These are phyloP conservation scores for Digitonthophagus gazella DNA, from an alignment of 2,888 invertebrate genomes.

Conservation along the genomic window DNA sequence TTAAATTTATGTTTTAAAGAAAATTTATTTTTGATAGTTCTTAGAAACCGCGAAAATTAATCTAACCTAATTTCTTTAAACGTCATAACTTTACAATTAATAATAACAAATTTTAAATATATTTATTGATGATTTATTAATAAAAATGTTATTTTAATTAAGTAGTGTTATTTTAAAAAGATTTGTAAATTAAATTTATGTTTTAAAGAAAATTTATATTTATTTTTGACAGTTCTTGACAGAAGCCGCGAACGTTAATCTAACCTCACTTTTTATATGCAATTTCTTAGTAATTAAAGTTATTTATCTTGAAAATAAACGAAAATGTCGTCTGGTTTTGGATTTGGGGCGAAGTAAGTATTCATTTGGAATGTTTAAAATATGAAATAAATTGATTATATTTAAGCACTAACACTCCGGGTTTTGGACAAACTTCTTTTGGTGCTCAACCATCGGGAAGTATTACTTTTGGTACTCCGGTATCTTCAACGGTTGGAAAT, in stretches of 20 bases:
- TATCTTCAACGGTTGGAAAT: conserved; percentile 25
- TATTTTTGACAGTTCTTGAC: not conserved
- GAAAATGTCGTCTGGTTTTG: conserved; percentile 32
- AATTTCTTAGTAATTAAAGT: not conserved
- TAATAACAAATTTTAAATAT: no score
- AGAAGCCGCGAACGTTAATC: not conserved
- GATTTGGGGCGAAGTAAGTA: conserved; percentile 33
- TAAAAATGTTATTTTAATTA: no score
- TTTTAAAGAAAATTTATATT: not conserved
- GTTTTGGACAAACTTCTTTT: conserved; percentile 25
- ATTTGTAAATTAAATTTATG: not conserved
- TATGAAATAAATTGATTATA: conserved; percentile 1
- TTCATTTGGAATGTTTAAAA: conserved; percentile 5
- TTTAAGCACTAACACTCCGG: conserved; percentile 25
- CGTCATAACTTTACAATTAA: no score
- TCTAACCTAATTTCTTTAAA: not conserved
- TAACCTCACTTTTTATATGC: not conserved
- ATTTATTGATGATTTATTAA: no score
- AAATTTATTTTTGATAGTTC: not conserved
- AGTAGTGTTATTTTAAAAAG: no score
- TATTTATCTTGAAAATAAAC: not conserved
- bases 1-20: not conserved
- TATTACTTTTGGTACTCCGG: conserved; percentile 34
- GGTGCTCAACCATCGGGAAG: conserved; percentile 31
- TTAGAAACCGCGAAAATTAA: not conserved